Percentiles rank a stretch among this genome's conserved stretches.
Evolutionary conservation across 2,113 vertebrate species (phyloP).

Genomic region (Miniopterus natalensis): DNA sequence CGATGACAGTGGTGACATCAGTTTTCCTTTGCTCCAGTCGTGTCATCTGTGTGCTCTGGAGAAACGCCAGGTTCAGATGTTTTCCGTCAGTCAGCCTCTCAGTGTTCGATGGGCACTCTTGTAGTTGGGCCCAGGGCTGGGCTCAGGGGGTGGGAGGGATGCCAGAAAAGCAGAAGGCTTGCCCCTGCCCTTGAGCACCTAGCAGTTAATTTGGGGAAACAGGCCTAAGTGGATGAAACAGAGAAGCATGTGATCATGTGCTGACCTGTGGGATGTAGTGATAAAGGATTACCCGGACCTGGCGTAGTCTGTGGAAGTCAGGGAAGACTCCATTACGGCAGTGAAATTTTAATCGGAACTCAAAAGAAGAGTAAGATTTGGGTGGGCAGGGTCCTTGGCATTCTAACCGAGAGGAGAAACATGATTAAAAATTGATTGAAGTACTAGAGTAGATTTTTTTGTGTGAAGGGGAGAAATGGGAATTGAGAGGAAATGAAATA

Average conservation of each 20-base stretch:
- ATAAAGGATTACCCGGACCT: not conserved
- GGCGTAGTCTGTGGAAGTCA: not conserved
- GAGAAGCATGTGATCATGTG: not conserved
- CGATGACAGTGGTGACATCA: not conserved
- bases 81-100: not conserved
- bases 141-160: too few relatives aligned
- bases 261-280: not conserved
- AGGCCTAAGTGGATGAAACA: not conserved
- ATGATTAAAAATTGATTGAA: not conserved
- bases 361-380: not conserved
- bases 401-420: not conserved
- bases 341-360: slow-evolving; percentile 32
- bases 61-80: not conserved
- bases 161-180: not conserved
- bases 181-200: not conserved
- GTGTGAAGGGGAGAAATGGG: not conserved
- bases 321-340: not conserved
- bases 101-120: not conserved
- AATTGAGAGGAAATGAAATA: slow-evolving; percentile 1
- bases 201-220: not conserved
- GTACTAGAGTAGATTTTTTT: not conserved
- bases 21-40: not conserved
- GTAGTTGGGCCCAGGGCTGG: not conserved
- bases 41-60: not conserved
- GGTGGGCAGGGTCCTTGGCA: not conserved